Evolutionary conservation across 2,888 invertebrate genomes (phyloP).

Genomic region (Sympetrum striolatum): DNA sequence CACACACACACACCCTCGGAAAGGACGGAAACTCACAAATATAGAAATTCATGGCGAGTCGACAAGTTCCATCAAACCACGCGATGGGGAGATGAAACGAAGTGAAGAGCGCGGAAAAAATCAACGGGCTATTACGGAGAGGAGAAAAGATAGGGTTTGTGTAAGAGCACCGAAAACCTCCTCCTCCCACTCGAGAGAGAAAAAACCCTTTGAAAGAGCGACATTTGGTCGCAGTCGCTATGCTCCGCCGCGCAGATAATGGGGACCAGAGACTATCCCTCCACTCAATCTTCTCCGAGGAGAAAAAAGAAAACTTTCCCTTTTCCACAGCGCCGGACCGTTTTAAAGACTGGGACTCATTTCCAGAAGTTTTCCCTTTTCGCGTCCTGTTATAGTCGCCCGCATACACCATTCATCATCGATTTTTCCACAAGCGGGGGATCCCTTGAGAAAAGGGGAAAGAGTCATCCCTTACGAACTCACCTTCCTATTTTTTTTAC

Average conservation of each 20-base stretch:
- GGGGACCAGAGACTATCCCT: not conserved
- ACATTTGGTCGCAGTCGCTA: slow-evolving; percentile 16
- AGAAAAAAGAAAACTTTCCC: not conserved
- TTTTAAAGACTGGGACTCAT: slow-evolving; percentile 1
- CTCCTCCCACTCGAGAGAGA: not conserved
- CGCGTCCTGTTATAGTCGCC: not conserved
- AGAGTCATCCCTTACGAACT: not conserved
- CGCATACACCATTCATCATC: not conserved
- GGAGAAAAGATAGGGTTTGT: not conserved
- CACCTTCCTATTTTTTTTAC: not conserved
- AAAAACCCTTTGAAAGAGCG: not conserved
- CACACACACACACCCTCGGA: not conserved
- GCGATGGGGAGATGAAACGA: not conserved
- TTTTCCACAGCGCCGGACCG: not conserved
- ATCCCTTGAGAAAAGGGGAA: not conserved
- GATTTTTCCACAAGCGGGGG: slow-evolving; percentile 5
- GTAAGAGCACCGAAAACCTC: not conserved
- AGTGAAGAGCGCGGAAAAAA: not conserved
- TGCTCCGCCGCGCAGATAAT: slow-evolving; percentile 31
- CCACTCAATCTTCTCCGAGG: not conserved
- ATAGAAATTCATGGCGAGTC: not conserved
- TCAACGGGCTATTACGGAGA: not conserved
- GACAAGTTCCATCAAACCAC: not conserved
- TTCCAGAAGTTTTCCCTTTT: slow-evolving; percentile 3
- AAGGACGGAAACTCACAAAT: not conserved